A percentile compares a stretch with the other conserved stretches of the same genome.
Evolutionary conservation across 2,888 invertebrate genomes (phyloP).

Genomic region (Lottia scabra): DNA sequence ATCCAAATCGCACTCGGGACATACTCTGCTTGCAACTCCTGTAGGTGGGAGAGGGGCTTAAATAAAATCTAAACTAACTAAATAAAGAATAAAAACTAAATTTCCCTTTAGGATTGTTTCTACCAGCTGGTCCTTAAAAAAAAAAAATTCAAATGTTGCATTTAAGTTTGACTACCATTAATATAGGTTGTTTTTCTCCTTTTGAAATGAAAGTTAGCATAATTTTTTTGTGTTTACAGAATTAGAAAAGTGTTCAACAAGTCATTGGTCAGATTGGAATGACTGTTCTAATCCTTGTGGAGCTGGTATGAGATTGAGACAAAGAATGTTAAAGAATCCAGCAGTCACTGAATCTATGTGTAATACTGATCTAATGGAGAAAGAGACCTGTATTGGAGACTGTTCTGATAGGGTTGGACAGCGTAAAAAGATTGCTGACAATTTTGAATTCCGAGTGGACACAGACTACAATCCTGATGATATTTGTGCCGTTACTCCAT

Average conservation of each 20-base stretch:
- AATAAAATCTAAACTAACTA: too few species aligned
- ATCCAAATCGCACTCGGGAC: too few species aligned
- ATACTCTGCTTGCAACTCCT: too few species aligned
- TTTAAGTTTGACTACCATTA: too few species aligned
- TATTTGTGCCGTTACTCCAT: constrained; percentile 77
- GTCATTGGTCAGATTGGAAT: constrained; percentile 72
- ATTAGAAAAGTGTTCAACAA: constrained; percentile 73
- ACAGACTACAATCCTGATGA: constrained; percentile 47
- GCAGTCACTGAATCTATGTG: constrained; percentile 59
- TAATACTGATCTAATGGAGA: constrained; percentile 52
- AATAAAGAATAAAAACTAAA: too few species aligned
- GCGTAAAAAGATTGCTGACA: constrained; percentile 31
- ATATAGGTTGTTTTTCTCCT: too few species aligned
- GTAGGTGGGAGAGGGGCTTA: too few species aligned
- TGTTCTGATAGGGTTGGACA: constrained; percentile 42
- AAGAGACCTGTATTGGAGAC: constrained; percentile 62
- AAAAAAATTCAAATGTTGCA: too few species aligned
- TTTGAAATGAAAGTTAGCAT: too few species aligned
- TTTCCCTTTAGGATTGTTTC: too few species aligned
- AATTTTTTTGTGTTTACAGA: constrained; percentile 36
- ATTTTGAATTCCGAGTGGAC: constrained; percentile 52
- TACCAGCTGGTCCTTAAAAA: too few species aligned
- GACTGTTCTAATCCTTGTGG: constrained; percentile 72
- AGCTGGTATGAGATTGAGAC: constrained; percentile 77
- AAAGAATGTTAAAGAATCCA: constrained; percentile 62